Base-by-base conservation (phyloP, 37 sponge, comb jelly and placozoan genomes). In the Agelas oroides region DNA sequence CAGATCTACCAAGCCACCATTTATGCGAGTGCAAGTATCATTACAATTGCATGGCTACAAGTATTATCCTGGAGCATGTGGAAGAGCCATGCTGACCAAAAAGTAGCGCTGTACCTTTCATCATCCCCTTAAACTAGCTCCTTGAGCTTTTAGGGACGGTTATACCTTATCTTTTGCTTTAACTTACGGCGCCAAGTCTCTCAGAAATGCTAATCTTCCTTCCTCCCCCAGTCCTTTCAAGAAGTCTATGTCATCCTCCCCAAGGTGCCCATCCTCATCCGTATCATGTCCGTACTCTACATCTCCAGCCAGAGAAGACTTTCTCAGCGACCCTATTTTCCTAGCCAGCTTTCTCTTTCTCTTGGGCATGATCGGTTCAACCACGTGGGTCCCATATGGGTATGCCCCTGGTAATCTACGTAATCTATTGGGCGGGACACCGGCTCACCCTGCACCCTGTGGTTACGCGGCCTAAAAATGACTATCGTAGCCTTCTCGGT, bases 191-290 rank as follows among this genome's bases (percentile, higher is more conserved):
- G 1, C 38, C 53, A 79, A 25, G 39, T 32, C 32, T 0, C n/a
- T 79, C 53, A 79, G 79, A 39, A 79, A 79, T 17, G 39, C n/a
- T 20, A 55, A 52, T n/a, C 79, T 34, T 11, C 66, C 65, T 1
- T 65, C 79, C 53, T 19, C 34, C 31, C 6, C 5, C 3, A 35
- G 5, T 6, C 24, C 39, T 35, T 36, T 20, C 15, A 59, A 3
- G 12, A 20, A 33, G 12, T 61, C 62, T 2, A 61, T 11, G 14
- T 61, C 62, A 35, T 27, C 62, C 38, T 35, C 32, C 16, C 12
- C 62, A 21, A 15, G 5, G 28, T 1, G 25, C 58, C 38, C 62
- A 21, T 23, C 24, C 33, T 2, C 18, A 0, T 60, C 62, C 37
- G 32, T 62, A 16, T 55, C 57, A 53, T 74, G 31, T 27, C 1